Percentiles rank a stretch among this genome's conserved stretches.
phyloP scores from a whole-genome alignment of 2,113 vertebrate species.

The Xenus cinereus region DNA sequence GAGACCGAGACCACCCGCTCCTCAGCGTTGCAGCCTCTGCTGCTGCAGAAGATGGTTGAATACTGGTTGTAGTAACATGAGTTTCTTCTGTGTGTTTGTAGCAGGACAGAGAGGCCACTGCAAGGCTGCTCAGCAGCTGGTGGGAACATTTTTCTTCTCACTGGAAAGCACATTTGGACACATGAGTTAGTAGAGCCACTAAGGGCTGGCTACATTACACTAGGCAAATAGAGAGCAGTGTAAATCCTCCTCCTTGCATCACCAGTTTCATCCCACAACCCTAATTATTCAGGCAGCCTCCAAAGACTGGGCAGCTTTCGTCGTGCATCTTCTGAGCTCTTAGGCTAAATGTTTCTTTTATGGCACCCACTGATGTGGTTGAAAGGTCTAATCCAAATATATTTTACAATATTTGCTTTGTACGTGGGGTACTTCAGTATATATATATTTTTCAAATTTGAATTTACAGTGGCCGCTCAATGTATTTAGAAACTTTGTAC shows the following conservation, averaged over 20 bases:
- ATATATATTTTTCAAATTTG: neutral
- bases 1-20: neutral
- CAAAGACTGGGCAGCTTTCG: slow-evolving; percentile 6
- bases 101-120: neutral
- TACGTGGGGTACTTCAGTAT: neutral
- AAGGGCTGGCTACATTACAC: neutral
- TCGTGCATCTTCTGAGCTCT: neutral
- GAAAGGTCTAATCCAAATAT: slow-evolving; percentile 4
- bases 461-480: neutral
- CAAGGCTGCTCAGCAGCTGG: neutral
- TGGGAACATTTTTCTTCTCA: neutral
- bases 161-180: neutral
- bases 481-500: neutral
- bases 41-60: neutral
- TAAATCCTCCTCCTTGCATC: slow-evolving; percentile 8
- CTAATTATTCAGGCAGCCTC: slow-evolving; percentile 29
- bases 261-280: slow-evolving; percentile 15
- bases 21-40: neutral
- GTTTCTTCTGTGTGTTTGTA: neutral
- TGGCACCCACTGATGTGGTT: neutral
- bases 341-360: slow-evolving; percentile 36
- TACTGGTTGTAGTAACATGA: neutral
- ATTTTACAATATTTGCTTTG: slow-evolving; percentile 22
- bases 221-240: neutral
- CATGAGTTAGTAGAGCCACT: neutral